Evolutionary conservation across 2,797 vertebrate genomes (phyloP).

Genomic region (Periophthalmus magnuspinnatus): DNA sequence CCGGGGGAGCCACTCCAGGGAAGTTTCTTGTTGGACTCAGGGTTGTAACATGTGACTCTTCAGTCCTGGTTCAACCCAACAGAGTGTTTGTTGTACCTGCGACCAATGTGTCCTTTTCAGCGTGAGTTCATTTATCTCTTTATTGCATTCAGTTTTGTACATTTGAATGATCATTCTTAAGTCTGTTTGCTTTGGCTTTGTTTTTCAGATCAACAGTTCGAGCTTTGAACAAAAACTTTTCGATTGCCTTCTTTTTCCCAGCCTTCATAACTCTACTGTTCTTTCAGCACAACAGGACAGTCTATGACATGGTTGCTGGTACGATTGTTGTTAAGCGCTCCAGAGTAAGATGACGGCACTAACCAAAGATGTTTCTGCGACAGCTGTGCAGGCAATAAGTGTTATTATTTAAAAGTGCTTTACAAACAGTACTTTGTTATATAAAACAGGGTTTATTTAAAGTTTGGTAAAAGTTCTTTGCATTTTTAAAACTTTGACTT

Average conservation of each 20-base stretch:
- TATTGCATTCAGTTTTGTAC: no score
- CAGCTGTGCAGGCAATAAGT: slow-evolving; percentile 29
- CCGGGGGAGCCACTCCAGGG: slow-evolving; percentile 95
- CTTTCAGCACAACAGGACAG: slow-evolving; percentile 99
- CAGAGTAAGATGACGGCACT: slow-evolving; percentile 84
- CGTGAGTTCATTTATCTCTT: slow-evolving; percentile 80
- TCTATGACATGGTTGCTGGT: slow-evolving; percentile 97
- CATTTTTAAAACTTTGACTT: slow-evolving; percentile 9
- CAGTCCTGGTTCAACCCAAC: slow-evolving; percentile 90
- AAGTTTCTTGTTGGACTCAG: slow-evolving; percentile 94
- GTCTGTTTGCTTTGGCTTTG: not conserved
- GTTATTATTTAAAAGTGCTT: slow-evolving; percentile 16
- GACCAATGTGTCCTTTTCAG: slow-evolving; percentile 93
- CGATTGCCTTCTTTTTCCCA: slow-evolving; percentile 98
- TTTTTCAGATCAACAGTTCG: slow-evolving; percentile 88
- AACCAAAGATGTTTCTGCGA: slow-evolving; percentile 5
- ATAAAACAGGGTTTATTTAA: slow-evolving; percentile 11
- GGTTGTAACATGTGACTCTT: slow-evolving; percentile 94
- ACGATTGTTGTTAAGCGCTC: slow-evolving; percentile 97
- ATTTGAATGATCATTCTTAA: not conserved
- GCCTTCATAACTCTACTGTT: slow-evolving; percentile 97
- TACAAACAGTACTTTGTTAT: slow-evolving; percentile 24
- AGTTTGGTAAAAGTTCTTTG: slow-evolving; percentile 23
- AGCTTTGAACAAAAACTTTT: slow-evolving; percentile 99
- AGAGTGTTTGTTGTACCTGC: slow-evolving; percentile 93